Percentiles rank a stretch among this genome's conserved stretches.
Conservation (phyloP, 2,888 invertebrate species). For the Rotaria socialis region DNA sequence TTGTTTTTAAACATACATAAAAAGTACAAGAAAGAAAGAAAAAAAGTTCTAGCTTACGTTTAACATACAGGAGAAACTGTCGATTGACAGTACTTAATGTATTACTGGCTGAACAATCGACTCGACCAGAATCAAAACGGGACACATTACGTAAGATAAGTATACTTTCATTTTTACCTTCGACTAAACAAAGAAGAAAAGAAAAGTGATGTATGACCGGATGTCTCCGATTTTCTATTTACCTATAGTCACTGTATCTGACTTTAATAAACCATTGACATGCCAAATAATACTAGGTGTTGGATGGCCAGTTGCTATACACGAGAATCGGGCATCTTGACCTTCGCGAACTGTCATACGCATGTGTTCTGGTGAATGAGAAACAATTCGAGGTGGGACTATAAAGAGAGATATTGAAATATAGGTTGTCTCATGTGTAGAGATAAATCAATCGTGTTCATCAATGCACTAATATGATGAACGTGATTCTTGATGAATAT, state of each 20-base stretch:
- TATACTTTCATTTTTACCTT: conserved; percentile 30
- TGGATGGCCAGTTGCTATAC: conserved; percentile 8
- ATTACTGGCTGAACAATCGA: conserved; percentile 24
- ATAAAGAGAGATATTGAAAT: neutral
- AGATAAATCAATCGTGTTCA: neutral
- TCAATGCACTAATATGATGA: neutral
- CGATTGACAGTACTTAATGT: conserved; percentile 18
- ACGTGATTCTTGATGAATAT: neutral
- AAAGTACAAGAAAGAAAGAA: neutral
- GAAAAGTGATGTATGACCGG: neutral
- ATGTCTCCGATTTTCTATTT: neutral
- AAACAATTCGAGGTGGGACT: conserved; percentile 20
- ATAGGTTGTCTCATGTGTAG: neutral
- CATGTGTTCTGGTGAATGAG: neutral
- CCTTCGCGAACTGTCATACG: conserved; percentile 16
- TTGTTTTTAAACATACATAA: neutral
- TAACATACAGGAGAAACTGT: conserved; percentile 28
- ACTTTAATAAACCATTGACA: conserved; percentile 24
- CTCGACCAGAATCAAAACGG: conserved; percentile 15
- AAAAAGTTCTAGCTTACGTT: neutral
- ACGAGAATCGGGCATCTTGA: neutral
- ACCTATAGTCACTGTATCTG: neutral
- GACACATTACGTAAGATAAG: conserved; percentile 30
- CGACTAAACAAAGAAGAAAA: neutral
- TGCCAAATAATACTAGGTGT: conserved; percentile 21